Evolutionary conservation across 1,140 invertebrate genomes (phyloP), one percentile per base, ranked within the genome.

Genomic region (Drosophila neocordata): DNA sequence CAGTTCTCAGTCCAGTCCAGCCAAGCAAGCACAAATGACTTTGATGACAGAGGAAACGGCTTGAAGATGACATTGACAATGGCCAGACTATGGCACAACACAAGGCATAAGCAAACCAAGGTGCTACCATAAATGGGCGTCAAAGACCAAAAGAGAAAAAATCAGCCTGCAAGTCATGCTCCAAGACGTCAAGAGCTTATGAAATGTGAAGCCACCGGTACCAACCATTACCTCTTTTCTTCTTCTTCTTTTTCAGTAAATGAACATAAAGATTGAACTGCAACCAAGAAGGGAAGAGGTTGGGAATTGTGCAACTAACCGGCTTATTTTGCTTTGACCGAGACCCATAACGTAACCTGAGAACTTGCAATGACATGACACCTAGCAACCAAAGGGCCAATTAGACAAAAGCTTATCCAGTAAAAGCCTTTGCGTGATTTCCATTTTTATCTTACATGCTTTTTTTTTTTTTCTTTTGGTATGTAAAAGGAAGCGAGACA

Each of bases 1-100:
- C 31, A 34, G 38, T 60, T 67, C 76, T 34, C 67, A 67, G 35
- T 64, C 31, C 18, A 62, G 37, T 56, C 75, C 27, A 31, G 7
- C 41, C 79, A 83, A 82, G 75, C 79, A 73, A 76, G 60, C 75
- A 72, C 67, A 80, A 85, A 81, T 71, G 82, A 72, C 75, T 79
- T 48, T 83, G 82, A 70, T 73, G 82, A 81, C 68, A 57, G 38
- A 78, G 82, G 74, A 87, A 48, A 82, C 65, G 87, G 65, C 83
- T 85, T 67, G 55, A 82, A 77, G 75, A 73, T 76, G 82, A 87
- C 82, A 87, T 87, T 87, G 82, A 87, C 83, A 87, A 87, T 88
- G 75, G 70, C 34, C 61, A 58, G 34, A 60, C 41, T 37, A 31
- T 75, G 76, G 27, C 27, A 1, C 3, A 31, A 6, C 6, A 31